A percentile compares a stretch with the other conserved stretches of the same genome.
Conservation (phyloP, 2,113 vertebrate genomes). For the Agelaius phoeniceus region DNA sequence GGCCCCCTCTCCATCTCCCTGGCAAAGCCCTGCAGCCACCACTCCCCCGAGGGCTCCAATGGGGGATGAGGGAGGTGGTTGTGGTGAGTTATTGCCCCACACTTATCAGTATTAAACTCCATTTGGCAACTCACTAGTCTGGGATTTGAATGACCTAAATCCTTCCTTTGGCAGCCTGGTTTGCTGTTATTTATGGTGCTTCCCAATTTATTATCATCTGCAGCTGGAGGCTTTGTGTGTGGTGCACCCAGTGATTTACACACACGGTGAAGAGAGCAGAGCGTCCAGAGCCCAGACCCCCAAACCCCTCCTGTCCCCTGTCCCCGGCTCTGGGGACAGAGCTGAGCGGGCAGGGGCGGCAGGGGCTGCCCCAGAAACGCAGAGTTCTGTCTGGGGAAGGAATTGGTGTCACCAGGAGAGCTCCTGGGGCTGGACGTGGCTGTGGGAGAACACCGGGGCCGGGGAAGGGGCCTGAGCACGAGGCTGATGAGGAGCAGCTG, state of each 20-base stretch:
- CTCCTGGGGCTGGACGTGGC: too few relatives aligned
- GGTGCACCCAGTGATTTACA: slow-evolving; percentile 31
- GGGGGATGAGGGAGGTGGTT: not conserved
- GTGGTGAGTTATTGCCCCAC: slow-evolving; percentile 61
- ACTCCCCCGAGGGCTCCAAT: not conserved
- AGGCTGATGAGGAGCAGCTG: not conserved
- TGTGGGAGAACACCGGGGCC: not conserved
- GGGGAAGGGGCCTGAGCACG: not conserved
- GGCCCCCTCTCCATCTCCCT: not conserved
- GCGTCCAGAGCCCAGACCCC: not conserved
- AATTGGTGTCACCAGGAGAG: not conserved
- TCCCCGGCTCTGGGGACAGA: fast-evolving
- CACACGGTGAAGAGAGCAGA: not conserved
- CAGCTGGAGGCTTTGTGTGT: slow-evolving; percentile 33
- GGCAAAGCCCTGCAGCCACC: not conserved
- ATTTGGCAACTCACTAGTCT: slow-evolving; percentile 63
- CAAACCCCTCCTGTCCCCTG: not conserved
- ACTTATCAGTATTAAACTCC: slow-evolving; percentile 69
- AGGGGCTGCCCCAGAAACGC: not conserved
- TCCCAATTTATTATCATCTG: slow-evolving; percentile 50
- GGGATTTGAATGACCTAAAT: slow-evolving; percentile 73
- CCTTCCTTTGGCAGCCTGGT: slow-evolving; percentile 63
- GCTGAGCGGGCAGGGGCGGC: not conserved
- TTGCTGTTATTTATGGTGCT: slow-evolving; percentile 67
- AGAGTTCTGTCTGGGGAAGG: not conserved